Percentiles rank a stretch among this genome's conserved stretches.
These are phyloP conservation scores for Ypsolopha scabrella DNA, from an alignment of 2,888 invertebrate genomes.

Conservation along the genomic window DNA sequence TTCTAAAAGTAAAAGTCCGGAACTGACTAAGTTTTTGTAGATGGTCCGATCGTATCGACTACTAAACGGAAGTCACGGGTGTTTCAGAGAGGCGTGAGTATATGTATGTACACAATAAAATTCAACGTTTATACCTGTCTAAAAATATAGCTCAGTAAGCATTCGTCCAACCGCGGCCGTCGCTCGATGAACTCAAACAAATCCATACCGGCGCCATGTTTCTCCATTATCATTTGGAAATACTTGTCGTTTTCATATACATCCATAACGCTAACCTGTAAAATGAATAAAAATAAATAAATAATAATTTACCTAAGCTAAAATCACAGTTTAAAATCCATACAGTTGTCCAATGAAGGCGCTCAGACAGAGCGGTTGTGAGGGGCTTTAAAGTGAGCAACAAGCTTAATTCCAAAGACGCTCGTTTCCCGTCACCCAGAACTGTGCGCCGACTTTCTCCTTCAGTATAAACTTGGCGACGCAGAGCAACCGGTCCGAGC, in stretches of 20 bases:
- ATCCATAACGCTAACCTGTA: conserved; percentile 72
- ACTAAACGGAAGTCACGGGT: too few species aligned
- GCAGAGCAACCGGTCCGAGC: conserved; percentile 70
- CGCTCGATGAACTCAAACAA: conserved; percentile 83
- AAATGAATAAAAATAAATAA: background rate
- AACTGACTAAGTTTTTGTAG: too few species aligned
- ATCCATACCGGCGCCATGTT: conserved; percentile 82
- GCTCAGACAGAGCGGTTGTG: too few species aligned
- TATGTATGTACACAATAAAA: background rate
- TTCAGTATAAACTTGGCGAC: conserved; percentile 80
- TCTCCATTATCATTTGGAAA: conserved; percentile 83
- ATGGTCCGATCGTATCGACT: too few species aligned
- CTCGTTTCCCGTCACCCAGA: conserved; percentile 69
- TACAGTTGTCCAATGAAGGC: too few species aligned
- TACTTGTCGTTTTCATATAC: conserved; percentile 77
- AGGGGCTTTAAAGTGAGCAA: conserved; percentile 73
- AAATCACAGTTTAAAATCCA: too few species aligned
- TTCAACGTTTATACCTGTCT: conserved; percentile 65
- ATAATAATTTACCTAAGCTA: background rate
- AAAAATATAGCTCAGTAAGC: conserved; percentile 77
- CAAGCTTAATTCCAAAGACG: conserved; percentile 77
- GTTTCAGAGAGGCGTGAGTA: too few species aligned
- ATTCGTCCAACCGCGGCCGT: conserved; percentile 75
- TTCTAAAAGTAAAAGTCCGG: too few species aligned
- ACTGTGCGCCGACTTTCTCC: conserved; percentile 74